Conservation (phyloP, 64 coral and sea anemone species). For the Catalaphyllia jardinei region DNA sequence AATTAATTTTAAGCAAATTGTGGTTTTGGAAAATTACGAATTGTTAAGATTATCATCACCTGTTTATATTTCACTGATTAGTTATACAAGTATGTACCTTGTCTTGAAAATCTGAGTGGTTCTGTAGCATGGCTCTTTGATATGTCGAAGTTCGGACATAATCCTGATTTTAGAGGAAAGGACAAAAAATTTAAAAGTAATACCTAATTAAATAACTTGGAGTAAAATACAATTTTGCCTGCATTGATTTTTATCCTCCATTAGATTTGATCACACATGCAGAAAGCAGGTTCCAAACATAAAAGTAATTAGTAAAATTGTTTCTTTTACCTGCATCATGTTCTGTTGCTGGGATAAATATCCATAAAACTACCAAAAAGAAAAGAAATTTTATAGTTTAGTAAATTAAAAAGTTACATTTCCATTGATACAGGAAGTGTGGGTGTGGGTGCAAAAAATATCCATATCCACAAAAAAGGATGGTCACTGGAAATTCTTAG, state of each 20-base stretch:
- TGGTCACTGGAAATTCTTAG: too few relatives aligned
- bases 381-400: neutral
- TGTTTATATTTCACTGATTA: neutral
- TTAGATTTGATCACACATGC: too few relatives aligned
- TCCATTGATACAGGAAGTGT: too few relatives aligned
- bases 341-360: conserved; percentile 99
- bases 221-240: too few relatives aligned
- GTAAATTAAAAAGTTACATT: neutral
- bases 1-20: too few relatives aligned
- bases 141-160: conserved; percentile 94
- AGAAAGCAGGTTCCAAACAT: too few relatives aligned
- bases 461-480: too few relatives aligned
- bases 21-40: too few relatives aligned
- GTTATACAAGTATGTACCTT: conserved; percentile 71
- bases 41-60: too few relatives aligned
- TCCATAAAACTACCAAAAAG: conserved; percentile 93
- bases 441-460: too few relatives aligned
- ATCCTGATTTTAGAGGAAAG: conserved; percentile 54
- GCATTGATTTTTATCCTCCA: too few relatives aligned
- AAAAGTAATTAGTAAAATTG: neutral
- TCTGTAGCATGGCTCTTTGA: conserved; percentile 97
- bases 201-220: too few relatives aligned
- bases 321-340: conserved; percentile 95
- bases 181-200: neutral
- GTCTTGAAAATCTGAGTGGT: conserved; percentile 88